Conservation (phyloP, 2,888 invertebrate genomes). For the Epinotia brunnichana region DNA sequence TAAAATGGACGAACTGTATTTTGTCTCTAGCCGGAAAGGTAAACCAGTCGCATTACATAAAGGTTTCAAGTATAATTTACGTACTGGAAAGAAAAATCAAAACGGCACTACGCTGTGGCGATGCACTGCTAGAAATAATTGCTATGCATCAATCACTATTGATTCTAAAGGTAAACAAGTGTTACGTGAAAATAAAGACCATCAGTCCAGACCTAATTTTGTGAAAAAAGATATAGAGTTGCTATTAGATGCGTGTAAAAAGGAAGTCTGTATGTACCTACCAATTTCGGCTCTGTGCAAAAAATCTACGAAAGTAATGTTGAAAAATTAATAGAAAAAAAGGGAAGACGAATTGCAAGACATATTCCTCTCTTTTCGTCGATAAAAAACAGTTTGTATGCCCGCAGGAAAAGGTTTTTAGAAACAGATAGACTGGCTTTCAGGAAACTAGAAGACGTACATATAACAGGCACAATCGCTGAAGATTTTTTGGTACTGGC, state of each 20-base stretch:
- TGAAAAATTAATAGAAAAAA: slow-evolving; percentile 3
- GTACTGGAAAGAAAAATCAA: slow-evolving; percentile 5
- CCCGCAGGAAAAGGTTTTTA: slow-evolving; percentile 14
- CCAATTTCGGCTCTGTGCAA: slow-evolving; percentile 11
- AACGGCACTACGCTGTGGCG: slow-evolving; percentile 11
- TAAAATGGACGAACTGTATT: slow-evolving; percentile 2
- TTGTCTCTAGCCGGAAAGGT: neutral
- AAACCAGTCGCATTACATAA: slow-evolving; percentile 2
- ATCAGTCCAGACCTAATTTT: neutral
- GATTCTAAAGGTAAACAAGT: slow-evolving; percentile 4
- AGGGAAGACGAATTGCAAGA: neutral
- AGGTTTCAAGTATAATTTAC: slow-evolving; percentile 6
- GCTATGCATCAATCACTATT: slow-evolving; percentile 7
- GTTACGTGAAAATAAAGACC: slow-evolving; percentile 2
- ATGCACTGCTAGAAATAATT: slow-evolving; percentile 1
- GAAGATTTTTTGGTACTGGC: slow-evolving; percentile 5
- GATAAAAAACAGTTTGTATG: slow-evolving; percentile 17
- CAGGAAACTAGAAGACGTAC: slow-evolving; percentile 1
- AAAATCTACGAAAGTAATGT: slow-evolving; percentile 9
- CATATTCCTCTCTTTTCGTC: slow-evolving; percentile 3
- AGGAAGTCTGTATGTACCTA: slow-evolving; percentile 9
- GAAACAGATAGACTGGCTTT: slow-evolving; percentile 6
- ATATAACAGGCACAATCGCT: slow-evolving; percentile 7
- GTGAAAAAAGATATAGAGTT: slow-evolving; percentile 8
- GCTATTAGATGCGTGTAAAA: neutral